Evolutionary conservation across 1,140 invertebrate genomes (phyloP), one percentile per base, ranked within the genome.

Genomic region (Drosophila asahinai): DNA sequence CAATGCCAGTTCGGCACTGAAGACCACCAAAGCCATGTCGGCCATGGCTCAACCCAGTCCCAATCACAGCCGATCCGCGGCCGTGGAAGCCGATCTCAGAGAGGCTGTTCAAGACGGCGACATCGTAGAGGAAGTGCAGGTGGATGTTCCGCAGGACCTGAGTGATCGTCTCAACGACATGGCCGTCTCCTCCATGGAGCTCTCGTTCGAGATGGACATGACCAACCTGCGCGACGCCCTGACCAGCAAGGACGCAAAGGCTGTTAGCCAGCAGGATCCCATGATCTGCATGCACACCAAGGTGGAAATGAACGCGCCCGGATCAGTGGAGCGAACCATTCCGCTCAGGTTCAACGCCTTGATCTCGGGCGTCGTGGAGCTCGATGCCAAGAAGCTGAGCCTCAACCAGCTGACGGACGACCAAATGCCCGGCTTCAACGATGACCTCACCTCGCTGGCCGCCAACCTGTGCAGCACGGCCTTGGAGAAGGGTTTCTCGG

Each of bases 151-250:
- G 0, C 36, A 70, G 2, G 25, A 33, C 6, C 42, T 92, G 7
- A 75, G 74, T 30, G 48, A 77, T 25, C 75, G 76, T 0, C 57
- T 92, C 0, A 74, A 65, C 27, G 80, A 90, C 0, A 64, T 92
- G 86, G 86, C 90, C 33, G 77, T 92, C 12, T 58, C 90, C 2
- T 92, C 90, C 1, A 92, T 92, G 90, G 65, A 92, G 33, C 36
- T 92, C 27, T 83, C 86, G 9, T 92, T 92, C 14, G 90, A 92
- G 43, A 92, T 92, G 90, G 83, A 92, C 36, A 90, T 92, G 90
- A 86, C 86, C 1, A 92, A 78, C 61, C 73, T 92, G 7, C 64
- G 54, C 1, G 80, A 86, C 27, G 90, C 80, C 2, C 58, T 92
- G 0, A 11, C 49, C 0, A 54, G 36, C 15, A 33, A 40, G 43